These are phyloP conservation scores for Chloroclystis v-ata DNA, from an alignment of 2,888 invertebrate genomes.

Conservation along the genomic window DNA sequence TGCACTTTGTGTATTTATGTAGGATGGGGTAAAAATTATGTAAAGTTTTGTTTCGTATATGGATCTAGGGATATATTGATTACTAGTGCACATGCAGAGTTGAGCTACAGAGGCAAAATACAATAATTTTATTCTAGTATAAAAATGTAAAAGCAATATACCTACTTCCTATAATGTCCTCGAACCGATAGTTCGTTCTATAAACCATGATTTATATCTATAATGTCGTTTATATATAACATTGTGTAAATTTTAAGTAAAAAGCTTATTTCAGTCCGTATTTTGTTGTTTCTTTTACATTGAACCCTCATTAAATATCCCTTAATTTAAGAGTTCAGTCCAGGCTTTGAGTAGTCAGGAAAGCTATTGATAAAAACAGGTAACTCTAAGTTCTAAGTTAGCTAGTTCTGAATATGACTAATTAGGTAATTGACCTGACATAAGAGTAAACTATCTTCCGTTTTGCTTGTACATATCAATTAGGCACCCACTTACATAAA, in stretches of 20 bases:
- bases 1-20: slow-evolving; percentile 59
- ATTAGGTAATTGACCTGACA: too few relatives aligned
- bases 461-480: too few relatives aligned
- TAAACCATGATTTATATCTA: slow-evolving; percentile 23
- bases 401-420: too few relatives aligned
- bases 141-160: slow-evolving; percentile 11
- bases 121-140: slow-evolving; percentile 14
- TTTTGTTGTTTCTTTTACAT: slow-evolving; percentile 49
- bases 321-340: too few relatives aligned
- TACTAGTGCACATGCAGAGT: slow-evolving; percentile 13
- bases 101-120: slow-evolving; percentile 59
- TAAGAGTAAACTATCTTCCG: too few relatives aligned
- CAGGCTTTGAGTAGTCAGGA: too few relatives aligned
- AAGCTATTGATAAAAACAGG: too few relatives aligned
- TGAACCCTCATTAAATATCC: too few relatives aligned
- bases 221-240: slow-evolving; percentile 46
- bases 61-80: slow-evolving; percentile 54
- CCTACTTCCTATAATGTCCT: slow-evolving; percentile 1
- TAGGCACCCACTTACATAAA: too few relatives aligned
- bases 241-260: slow-evolving; percentile 67
- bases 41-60: slow-evolving; percentile 36
- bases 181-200: slow-evolving; percentile 6
- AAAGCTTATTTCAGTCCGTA: slow-evolving; percentile 69
- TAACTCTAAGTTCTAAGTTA: too few relatives aligned
- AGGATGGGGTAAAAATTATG: slow-evolving; percentile 35